phyloP scores from a whole-genome alignment of 2,888 invertebrate genomes.

The Nomada fucata region DNA sequence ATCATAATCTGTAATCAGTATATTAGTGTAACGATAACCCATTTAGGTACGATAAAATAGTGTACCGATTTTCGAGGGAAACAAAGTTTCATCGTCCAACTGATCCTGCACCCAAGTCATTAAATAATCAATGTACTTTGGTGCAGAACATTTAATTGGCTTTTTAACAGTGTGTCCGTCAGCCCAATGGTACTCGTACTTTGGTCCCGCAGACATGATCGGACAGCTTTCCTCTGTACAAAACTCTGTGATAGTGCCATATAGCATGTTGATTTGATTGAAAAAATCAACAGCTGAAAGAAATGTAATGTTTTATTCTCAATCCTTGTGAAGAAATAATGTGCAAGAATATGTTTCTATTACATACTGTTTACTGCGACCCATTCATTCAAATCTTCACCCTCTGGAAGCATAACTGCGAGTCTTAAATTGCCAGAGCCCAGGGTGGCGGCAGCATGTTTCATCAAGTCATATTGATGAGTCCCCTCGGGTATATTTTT shows the following conservation, averaged over 20 bases:
- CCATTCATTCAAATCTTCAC: constrained; percentile 99
- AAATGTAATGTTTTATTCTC: neutral
- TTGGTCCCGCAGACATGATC: constrained; percentile 99
- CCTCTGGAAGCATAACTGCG: constrained; percentile 98
- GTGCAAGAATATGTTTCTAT: neutral
- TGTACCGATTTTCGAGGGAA: constrained; percentile 98
- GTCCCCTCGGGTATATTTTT: constrained; percentile 99
- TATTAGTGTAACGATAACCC: neutral
- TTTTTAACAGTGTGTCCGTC: constrained; percentile 99
- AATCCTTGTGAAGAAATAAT: neutral
- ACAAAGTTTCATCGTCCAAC: constrained; percentile 98
- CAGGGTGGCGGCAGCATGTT: constrained; percentile 98
- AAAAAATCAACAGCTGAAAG: constrained; percentile 98
- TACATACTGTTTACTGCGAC: constrained; percentile 99
- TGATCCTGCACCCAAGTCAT: constrained; percentile 99
- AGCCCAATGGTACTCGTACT: constrained; percentile 99
- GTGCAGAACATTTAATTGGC: constrained; percentile 99
- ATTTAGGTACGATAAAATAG: constrained; percentile 17
- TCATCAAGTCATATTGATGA: constrained; percentile 99
- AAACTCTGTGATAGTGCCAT: constrained; percentile 99
- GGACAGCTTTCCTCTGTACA: constrained; percentile 98
- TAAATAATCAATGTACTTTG: constrained; percentile 99
- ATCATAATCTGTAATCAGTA: constrained; percentile 10
- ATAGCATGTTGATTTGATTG: constrained; percentile 99
- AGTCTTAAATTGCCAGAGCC: constrained; percentile 98